Evolutionary conservation across 2,113 vertebrate species (phyloP).

Genomic region (Dissostichus mawsoni): DNA sequence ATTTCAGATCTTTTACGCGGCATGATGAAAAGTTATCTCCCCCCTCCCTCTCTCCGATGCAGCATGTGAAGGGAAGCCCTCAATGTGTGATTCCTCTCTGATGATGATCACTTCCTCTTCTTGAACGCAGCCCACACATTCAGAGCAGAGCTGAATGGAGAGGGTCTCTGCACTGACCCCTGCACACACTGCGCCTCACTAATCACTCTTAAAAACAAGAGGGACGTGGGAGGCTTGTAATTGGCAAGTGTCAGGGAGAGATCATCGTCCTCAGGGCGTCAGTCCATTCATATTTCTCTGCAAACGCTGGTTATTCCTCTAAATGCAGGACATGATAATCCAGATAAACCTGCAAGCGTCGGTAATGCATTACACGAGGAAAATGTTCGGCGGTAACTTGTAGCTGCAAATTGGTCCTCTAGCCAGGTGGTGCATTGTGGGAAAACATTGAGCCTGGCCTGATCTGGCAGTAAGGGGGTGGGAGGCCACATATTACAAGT

Average conservation of each 20-base stretch:
- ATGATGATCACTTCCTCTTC: constrained; percentile 68
- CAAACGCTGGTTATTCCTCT: not conserved
- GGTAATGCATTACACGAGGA: not conserved
- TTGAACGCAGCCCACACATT: constrained; percentile 75
- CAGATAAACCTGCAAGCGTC: not conserved
- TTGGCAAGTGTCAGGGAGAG: constrained; percentile 74
- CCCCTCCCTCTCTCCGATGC: not conserved
- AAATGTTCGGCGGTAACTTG: constrained; percentile 31
- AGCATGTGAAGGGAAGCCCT: constrained; percentile 32
- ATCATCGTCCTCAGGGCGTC: constrained; percentile 65
- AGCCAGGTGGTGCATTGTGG: constrained; percentile 22
- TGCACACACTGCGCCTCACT: constrained; percentile 58
- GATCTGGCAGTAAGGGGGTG: constrained; percentile 50
- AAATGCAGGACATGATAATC: constrained; percentile 9
- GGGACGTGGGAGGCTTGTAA: constrained; percentile 75
- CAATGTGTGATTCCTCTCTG: constrained; percentile 54
- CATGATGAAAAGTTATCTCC: constrained; percentile 28
- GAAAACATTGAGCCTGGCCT: constrained; percentile 35
- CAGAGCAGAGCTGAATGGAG: constrained; percentile 57
- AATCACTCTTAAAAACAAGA: constrained; percentile 81
- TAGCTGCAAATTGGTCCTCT: constrained; percentile 52
- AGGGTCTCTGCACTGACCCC: constrained; percentile 45
- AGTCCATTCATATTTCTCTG: constrained; percentile 57
- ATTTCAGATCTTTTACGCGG: constrained; percentile 26
- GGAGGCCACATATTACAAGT: constrained; percentile 40